Evolutionary conservation across 2,888 invertebrate species (phyloP).

Genomic region (Philaethria dido): DNA sequence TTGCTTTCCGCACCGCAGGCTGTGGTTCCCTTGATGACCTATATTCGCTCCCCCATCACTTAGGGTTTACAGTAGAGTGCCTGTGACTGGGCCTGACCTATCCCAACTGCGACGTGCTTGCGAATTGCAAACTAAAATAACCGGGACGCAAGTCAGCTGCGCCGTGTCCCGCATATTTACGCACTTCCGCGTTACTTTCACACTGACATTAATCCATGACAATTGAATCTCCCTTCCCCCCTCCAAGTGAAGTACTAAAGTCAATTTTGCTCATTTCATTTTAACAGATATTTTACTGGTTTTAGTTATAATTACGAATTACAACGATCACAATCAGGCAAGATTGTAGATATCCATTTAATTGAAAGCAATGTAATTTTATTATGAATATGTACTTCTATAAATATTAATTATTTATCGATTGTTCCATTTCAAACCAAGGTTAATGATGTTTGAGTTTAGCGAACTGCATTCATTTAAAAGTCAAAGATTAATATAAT

Average conservation of each 20-base stretch:
- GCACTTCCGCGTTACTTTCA: conserved; percentile 60
- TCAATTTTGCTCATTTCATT: background rate
- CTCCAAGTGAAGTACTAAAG: background rate
- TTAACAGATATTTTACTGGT: background rate
- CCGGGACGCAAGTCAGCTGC: conserved; percentile 67
- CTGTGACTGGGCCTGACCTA: conserved; percentile 74
- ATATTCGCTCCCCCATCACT: conserved; percentile 74
- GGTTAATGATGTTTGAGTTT: conserved; percentile 25
- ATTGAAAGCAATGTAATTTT: conserved; percentile 3
- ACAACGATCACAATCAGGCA: no score
- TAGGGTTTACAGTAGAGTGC: conserved; percentile 74
- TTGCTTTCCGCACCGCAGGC: conserved; percentile 59
- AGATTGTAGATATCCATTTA: background rate
- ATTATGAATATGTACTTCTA: conserved; percentile 1
- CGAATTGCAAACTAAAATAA: conserved; percentile 67
- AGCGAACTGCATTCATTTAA: conserved; percentile 19
- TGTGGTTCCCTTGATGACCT: conserved; percentile 71
- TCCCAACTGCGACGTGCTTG: conserved; percentile 69
- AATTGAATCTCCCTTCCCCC: conserved; percentile 15
- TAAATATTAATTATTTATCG: conserved; percentile 20
- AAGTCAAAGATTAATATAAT: conserved; percentile 13
- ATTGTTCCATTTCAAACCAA: conserved; percentile 22
- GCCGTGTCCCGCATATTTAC: conserved; percentile 55
- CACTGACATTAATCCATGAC: conserved; percentile 38
- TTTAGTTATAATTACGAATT: background rate